Evolutionary conservation across 2,113 vertebrate species (phyloP).

Genomic region (Mungos mungo): DNA sequence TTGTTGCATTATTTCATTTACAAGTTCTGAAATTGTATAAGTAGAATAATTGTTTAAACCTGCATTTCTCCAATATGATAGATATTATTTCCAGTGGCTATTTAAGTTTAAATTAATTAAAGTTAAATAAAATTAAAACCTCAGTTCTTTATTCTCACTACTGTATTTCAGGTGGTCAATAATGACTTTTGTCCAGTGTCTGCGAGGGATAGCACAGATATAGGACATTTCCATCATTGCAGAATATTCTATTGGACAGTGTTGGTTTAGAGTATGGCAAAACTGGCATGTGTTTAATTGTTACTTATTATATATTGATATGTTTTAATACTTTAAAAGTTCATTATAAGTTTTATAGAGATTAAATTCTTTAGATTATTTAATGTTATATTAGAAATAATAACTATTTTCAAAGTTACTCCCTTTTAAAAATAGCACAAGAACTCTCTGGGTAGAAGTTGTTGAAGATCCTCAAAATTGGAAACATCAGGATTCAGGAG

Average conservation of each 20-base stretch:
- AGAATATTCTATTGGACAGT: background rate
- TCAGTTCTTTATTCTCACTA: background rate
- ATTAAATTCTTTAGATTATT: background rate
- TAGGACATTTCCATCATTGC: background rate
- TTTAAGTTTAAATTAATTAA: conserved; percentile 13
- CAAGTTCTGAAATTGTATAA: background rate
- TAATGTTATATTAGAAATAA: background rate
- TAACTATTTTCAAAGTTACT: conserved; percentile 5
- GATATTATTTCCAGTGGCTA: background rate
- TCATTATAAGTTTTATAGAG: background rate
- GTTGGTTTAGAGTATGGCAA: background rate
- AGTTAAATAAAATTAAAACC: background rate
- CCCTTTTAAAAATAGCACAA: background rate
- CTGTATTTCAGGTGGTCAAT: background rate
- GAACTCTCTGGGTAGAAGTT: background rate
- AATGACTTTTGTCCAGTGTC: background rate
- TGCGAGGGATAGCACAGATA: too few species aligned
- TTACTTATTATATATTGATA: background rate
- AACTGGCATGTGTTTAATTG: background rate
- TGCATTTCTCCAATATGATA: background rate
- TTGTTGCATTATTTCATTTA: background rate
- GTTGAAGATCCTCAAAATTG: background rate
- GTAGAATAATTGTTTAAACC: background rate
- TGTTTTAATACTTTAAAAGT: background rate
- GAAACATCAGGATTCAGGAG: background rate